Evolutionary conservation across 2,888 invertebrate genomes (phyloP).

Genomic region (Melipona beecheii): DNA sequence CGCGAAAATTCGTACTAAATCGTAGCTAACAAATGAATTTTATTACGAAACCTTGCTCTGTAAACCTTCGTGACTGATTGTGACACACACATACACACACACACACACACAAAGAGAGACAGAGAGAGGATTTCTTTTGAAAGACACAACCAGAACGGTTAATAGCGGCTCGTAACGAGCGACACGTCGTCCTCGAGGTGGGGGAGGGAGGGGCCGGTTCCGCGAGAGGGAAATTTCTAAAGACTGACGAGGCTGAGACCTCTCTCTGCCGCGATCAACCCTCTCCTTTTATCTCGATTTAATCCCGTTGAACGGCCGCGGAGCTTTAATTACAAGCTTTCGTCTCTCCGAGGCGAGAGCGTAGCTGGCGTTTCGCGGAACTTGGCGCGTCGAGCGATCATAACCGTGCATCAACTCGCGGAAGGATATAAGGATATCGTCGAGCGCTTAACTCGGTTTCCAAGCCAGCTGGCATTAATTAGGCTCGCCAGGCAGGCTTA

Average conservation of each 20-base stretch:
- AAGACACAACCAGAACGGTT: conserved; percentile 29
- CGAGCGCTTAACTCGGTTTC: background rate
- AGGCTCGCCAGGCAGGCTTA: conserved; percentile 5
- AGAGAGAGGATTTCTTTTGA: conserved; percentile 24
- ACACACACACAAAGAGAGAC: background rate
- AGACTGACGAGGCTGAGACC: conserved; percentile 1
- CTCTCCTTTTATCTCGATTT: conserved; percentile 42
- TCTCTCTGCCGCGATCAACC: background rate
- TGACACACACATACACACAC: too few species aligned
- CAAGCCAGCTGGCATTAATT: conserved; percentile 3
- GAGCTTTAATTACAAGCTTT: conserved; percentile 42
- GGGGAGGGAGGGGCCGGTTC: conserved; percentile 4
- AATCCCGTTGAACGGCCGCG: conserved; percentile 43
- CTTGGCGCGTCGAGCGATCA: background rate
- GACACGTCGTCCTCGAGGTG: conserved; percentile 3
- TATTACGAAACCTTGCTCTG: too few species aligned
- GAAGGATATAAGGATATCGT: background rate
- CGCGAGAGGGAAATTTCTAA: conserved; percentile 41
- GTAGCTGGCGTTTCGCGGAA: too few species aligned
- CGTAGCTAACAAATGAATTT: too few species aligned
- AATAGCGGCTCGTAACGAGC: conserved; percentile 51
- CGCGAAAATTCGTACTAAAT: too few species aligned
- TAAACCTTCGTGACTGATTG: too few species aligned
- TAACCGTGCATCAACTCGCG: background rate
- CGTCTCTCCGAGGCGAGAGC: background rate